Evolutionary conservation across 2,113 vertebrate genomes (phyloP).

Genomic region (Halichoerus grypus): DNA sequence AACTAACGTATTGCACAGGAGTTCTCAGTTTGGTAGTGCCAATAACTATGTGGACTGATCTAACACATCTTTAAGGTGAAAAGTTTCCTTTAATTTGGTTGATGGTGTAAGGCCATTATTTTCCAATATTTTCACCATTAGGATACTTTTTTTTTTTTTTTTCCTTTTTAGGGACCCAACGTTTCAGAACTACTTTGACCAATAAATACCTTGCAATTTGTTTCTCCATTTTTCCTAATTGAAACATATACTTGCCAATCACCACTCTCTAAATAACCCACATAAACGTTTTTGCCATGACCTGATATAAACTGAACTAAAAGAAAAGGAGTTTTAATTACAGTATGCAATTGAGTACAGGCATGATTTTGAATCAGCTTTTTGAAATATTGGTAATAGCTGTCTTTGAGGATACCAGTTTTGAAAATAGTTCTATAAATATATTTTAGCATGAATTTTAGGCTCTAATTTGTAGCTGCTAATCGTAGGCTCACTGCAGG

Average conservation of each 20-base stretch:
- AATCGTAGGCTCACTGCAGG: neutral
- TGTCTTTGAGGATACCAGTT: neutral
- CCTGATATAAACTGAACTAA: neutral
- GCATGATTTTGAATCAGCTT: neutral
- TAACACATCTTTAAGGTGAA: neutral
- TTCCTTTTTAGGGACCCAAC: neutral
- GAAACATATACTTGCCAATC: neutral
- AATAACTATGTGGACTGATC: neutral
- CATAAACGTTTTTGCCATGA: neutral
- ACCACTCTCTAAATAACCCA: neutral
- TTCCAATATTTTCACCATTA: neutral
- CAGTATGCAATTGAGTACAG: neutral
- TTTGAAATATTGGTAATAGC: neutral
- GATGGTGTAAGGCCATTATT: neutral
- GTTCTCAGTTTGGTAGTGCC: neutral
- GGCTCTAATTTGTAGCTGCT: neutral
- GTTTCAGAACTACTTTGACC: slow-evolving; percentile 2
- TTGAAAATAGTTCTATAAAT: neutral
- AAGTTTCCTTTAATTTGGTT: neutral
- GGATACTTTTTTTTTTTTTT: neutral
- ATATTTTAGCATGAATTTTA: neutral
- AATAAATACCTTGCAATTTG: neutral
- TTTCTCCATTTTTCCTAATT: slow-evolving; percentile 8
- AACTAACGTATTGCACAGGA: neutral
- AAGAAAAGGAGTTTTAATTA: neutral